Evolutionary conservation across 2,888 invertebrate genomes (phyloP).

Genomic region (Chaetoderma sp.): DNA sequence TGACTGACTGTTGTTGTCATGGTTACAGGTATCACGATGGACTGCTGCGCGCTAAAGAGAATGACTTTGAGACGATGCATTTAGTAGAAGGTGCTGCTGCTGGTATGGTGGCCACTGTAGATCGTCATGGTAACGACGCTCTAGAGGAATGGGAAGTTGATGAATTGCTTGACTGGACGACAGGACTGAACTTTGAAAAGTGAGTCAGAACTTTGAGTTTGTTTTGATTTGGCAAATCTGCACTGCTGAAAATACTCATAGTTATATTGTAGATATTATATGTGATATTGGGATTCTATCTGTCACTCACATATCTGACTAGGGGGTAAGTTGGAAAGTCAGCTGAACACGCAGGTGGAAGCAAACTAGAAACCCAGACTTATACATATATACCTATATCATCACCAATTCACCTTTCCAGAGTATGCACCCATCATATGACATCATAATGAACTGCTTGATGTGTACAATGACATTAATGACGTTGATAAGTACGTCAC

Average conservation of each 20-base stretch:
- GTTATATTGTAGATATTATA: neutral
- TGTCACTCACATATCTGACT: too few relatives aligned
- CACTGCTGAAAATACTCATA: neutral
- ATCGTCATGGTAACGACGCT: constrained; percentile 59
- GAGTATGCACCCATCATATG: too few relatives aligned
- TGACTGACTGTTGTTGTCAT: neutral
- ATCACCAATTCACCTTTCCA: too few relatives aligned
- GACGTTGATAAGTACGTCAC: too few relatives aligned
- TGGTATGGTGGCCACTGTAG: constrained; percentile 67
- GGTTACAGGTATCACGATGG: constrained; percentile 63
- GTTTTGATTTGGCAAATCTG: neutral
- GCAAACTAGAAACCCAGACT: too few relatives aligned
- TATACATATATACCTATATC: too few relatives aligned
- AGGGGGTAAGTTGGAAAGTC: too few relatives aligned
- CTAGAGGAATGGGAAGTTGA: constrained; percentile 70
- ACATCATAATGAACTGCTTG: too few relatives aligned
- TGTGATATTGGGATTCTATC: too few relatives aligned
- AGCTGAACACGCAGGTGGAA: too few relatives aligned
- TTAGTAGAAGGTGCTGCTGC: constrained; percentile 67
- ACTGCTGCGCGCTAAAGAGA: constrained; percentile 62
- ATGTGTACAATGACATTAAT: too few relatives aligned
- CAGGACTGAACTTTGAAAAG: constrained; percentile 69
- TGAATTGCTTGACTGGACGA: constrained; percentile 69
- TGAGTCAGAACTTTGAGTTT: constrained; percentile 37
- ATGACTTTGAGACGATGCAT: constrained; percentile 61